Conservation (phyloP, 2,888 invertebrate genomes). For the Eumacrocentrus americanus region DNA sequence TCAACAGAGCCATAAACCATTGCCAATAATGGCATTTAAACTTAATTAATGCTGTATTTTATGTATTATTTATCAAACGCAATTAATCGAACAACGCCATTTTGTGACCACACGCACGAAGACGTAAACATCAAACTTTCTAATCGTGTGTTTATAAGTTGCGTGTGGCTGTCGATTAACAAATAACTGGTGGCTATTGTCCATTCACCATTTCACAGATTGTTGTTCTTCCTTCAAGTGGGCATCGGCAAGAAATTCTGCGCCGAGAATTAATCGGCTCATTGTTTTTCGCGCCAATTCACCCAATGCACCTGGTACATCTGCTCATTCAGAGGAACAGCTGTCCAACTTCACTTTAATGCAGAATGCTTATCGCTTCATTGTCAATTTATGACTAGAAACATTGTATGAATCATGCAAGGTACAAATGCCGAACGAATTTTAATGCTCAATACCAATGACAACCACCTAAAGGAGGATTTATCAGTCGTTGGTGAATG, state of each 20-base stretch:
- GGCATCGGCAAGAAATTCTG: background rate
- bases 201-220: background rate
- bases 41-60: background rate
- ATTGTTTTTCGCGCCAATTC: constrained; percentile 50
- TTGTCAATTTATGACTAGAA: constrained; percentile 23
- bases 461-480: background rate
- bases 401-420: constrained; percentile 13
- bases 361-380: constrained; percentile 27
- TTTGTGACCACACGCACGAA: constrained; percentile 47
- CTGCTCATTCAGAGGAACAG: constrained; percentile 47
- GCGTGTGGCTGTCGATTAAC: constrained; percentile 12
- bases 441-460: background rate
- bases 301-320: constrained; percentile 50
- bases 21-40: background rate
- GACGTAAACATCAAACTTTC: constrained; percentile 52
- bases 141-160: constrained; percentile 42
- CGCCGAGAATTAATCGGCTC: background rate
- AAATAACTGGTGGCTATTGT: too few species aligned
- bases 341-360: constrained; percentile 43
- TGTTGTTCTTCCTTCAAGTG: background rate
- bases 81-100: constrained; percentile 43
- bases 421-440: constrained; percentile 15
- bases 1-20: background rate
- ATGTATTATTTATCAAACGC: background rate
- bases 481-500: too few species aligned